Evolutionary conservation across 2,797 vertebrate species (phyloP).

Genomic region (Eleutherodactylus coqui): DNA sequence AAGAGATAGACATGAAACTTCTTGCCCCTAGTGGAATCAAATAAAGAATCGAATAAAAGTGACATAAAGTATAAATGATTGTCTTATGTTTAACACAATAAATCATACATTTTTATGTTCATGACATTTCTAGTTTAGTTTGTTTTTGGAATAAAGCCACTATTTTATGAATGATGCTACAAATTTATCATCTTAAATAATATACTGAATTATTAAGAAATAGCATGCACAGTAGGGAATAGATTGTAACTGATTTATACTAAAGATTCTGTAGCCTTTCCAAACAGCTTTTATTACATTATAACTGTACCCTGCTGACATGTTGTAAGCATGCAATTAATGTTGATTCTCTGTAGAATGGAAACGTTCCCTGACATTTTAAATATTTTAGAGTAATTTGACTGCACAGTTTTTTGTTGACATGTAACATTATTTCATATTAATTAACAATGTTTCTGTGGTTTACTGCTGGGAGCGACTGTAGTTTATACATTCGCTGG

Average conservation of each 20-base stretch:
- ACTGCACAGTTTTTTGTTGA: slow-evolving; percentile 58
- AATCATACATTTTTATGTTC: not conserved
- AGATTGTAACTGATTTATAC: slow-evolving; percentile 49
- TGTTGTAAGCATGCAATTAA: slow-evolving; percentile 60
- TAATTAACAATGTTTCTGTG: slow-evolving; percentile 63
- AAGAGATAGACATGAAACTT: no score
- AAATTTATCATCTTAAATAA: slow-evolving; percentile 55
- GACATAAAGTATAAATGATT: no score
- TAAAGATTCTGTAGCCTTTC: slow-evolving; percentile 54
- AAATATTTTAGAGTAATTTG: slow-evolving; percentile 60
- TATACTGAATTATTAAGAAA: slow-evolving; percentile 32
- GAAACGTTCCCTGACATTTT: slow-evolving; percentile 52
- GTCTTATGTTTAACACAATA: not conserved
- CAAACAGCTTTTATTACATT: slow-evolving; percentile 57
- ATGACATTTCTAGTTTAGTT: not conserved
- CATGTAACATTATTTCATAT: slow-evolving; percentile 63
- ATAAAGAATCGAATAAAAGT: no score
- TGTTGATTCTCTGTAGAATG: slow-evolving; percentile 54
- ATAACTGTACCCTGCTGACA: slow-evolving; percentile 57
- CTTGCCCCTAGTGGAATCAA: no score
- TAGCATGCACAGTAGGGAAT: slow-evolving; percentile 45
- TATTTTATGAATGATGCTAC: slow-evolving; percentile 6
- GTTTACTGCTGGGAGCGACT: slow-evolving; percentile 60
- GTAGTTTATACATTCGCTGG: slow-evolving; percentile 57
- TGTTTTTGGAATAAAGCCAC: slow-evolving; percentile 10